Evolutionary conservation across 2,797 vertebrate species (phyloP).

Genomic region (Alca torda): DNA sequence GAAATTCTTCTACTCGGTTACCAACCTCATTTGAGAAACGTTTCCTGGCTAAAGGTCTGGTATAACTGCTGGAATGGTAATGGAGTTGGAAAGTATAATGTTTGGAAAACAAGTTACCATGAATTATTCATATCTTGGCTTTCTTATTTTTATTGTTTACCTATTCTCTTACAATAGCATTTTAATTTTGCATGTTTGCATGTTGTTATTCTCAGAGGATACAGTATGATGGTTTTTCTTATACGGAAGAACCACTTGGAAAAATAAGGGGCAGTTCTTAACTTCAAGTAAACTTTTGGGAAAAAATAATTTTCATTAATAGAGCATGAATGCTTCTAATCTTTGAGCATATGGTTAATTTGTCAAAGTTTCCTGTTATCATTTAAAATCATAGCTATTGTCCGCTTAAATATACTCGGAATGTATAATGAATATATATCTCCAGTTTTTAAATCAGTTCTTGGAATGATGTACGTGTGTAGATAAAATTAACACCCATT

Average conservation of each 20-base stretch:
- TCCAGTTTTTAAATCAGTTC: background rate
- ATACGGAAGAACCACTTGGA: background rate
- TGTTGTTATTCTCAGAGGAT: background rate
- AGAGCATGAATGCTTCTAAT: background rate
- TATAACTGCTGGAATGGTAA: background rate
- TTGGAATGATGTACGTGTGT: rapidly evolving
- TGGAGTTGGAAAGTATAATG: background rate
- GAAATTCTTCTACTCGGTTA: background rate
- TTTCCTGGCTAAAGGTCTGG: background rate
- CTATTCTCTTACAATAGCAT: background rate
- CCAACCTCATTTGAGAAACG: background rate
- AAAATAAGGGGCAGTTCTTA: background rate
- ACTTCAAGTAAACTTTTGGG: background rate
- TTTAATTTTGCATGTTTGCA: background rate
- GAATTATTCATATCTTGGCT: background rate
- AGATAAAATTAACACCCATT: background rate
- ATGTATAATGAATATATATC: background rate
- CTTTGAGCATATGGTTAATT: background rate
- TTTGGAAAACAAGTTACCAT: background rate
- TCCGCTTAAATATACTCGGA: background rate
- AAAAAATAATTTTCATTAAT: background rate
- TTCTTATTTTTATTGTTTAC: background rate
- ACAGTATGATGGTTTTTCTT: rapidly evolving
- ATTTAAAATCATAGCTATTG: background rate
- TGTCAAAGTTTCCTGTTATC: background rate